phyloP scores from a whole-genome alignment of 2,888 invertebrate species.

The Acholoe squamosa region DNA sequence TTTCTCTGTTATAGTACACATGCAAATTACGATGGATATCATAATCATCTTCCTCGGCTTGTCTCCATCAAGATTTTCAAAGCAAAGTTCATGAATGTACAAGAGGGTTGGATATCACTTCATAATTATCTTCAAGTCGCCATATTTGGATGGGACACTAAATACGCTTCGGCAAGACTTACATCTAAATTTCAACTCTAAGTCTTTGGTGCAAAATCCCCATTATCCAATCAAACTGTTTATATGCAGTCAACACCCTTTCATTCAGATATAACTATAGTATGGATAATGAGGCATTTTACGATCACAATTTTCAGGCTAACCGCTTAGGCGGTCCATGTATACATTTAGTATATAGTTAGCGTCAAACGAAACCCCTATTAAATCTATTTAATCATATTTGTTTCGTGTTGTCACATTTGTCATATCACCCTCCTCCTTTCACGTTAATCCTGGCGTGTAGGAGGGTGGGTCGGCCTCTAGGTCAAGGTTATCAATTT shows the following conservation, averaged over 20 bases:
- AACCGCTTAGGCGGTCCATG: neutral
- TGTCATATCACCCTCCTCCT: constrained; percentile 7
- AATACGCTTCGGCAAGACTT: constrained; percentile 39
- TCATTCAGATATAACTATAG: neutral
- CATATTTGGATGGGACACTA: constrained; percentile 3
- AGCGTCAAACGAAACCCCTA: neutral
- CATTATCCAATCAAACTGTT: neutral
- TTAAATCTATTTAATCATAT: no score
- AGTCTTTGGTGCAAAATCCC: constrained; percentile 12
- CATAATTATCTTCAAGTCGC: neutral
- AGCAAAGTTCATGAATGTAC: constrained; percentile 1
- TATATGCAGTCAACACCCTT: neutral
- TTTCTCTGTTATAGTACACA: constrained; percentile 12
- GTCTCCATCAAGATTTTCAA: neutral
- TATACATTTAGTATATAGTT: neutral
- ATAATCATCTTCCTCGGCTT: neutral
- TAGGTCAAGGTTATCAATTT: neutral
- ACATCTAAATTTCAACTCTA: constrained; percentile 25
- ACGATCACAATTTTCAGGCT: constrained; percentile 50
- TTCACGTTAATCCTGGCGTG: neutral
- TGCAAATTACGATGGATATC: neutral
- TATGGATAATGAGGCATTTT: constrained; percentile 43
- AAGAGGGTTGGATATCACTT: neutral
- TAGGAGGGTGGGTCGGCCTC: neutral
- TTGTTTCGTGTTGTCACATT: neutral